Evolutionary conservation across 2,113 vertebrate genomes (phyloP).

Genomic region (Psittacus erithacus): DNA sequence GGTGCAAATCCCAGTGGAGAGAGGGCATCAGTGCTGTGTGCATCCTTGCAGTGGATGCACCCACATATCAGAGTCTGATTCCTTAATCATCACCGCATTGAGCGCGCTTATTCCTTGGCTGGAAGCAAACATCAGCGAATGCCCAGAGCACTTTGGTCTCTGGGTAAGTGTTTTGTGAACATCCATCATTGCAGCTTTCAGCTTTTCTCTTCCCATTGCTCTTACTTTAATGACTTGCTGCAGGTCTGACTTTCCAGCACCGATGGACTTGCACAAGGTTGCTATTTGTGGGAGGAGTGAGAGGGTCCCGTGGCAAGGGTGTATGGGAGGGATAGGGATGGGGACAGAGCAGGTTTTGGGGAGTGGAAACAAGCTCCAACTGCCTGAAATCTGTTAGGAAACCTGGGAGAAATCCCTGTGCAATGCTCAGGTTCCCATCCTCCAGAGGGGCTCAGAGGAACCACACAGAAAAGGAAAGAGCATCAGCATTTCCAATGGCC

Average conservation of each 20-base stretch:
- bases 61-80: background rate
- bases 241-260: background rate
- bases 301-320: rapidly evolving
- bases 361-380: background rate
- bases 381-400: background rate
- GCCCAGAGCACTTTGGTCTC: background rate
- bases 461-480: background rate
- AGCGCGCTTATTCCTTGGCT: background rate
- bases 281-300: background rate
- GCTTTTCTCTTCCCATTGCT: background rate
- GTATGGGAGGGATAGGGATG: background rate
- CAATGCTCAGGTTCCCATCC: background rate
- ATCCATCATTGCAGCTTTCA: slow-evolving; percentile 13
- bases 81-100: background rate
- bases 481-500: background rate
- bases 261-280: background rate
- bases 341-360: background rate
- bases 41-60: background rate
- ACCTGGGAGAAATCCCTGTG: background rate
- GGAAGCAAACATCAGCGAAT: background rate
- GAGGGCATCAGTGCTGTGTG: background rate
- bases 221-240: slow-evolving; percentile 37
- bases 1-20: background rate
- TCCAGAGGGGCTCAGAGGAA: background rate
- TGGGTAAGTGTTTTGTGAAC: background rate